Percentiles rank a stretch among this genome's conserved stretches.
Evolutionary conservation across 2,888 invertebrate genomes (phyloP).

Genomic region (Cataglyphis albicans): DNA sequence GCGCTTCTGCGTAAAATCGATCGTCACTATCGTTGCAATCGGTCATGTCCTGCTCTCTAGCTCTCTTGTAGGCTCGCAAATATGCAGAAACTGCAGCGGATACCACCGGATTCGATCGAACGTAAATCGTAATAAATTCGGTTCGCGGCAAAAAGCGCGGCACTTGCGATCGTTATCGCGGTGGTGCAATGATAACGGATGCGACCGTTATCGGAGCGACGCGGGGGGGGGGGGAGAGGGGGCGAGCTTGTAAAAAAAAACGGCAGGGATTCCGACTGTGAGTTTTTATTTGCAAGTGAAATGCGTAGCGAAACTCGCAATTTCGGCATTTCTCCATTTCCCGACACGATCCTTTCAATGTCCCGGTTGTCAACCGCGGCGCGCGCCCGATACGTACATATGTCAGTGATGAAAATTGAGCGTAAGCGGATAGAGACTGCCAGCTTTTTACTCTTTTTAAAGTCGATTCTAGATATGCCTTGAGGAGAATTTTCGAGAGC

Average conservation of each 20-base stretch:
- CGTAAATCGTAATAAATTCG: conserved; percentile 36
- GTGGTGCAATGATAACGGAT: conserved; percentile 20
- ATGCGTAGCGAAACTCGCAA: conserved; percentile 29
- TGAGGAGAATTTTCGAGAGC: background rate
- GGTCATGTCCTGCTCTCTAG: conserved; percentile 9
- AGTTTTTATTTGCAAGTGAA: conserved; percentile 43
- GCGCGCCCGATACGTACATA: background rate
- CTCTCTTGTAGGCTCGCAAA: conserved; percentile 3
- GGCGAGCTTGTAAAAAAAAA: conserved; percentile 17
- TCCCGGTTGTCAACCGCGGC: conserved; percentile 31
- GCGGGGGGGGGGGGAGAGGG: background rate
- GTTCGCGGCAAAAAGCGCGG: background rate
- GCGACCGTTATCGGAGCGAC: background rate
- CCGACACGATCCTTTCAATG: background rate
- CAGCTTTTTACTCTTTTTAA: too few species aligned
- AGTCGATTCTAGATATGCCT: background rate
- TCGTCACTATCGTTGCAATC: background rate
- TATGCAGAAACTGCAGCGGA: conserved; percentile 25
- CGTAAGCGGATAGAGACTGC: background rate
- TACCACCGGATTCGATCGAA: conserved; percentile 21
- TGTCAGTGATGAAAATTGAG: background rate
- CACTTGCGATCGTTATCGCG: conserved; percentile 37
- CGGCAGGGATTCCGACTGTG: conserved; percentile 8
- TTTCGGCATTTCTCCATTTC: conserved; percentile 26
- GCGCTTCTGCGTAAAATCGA: too few species aligned